phyloP scores from a whole-genome alignment of 2,113 vertebrate genomes.

The Misgurnus anguillicaudatus region DNA sequence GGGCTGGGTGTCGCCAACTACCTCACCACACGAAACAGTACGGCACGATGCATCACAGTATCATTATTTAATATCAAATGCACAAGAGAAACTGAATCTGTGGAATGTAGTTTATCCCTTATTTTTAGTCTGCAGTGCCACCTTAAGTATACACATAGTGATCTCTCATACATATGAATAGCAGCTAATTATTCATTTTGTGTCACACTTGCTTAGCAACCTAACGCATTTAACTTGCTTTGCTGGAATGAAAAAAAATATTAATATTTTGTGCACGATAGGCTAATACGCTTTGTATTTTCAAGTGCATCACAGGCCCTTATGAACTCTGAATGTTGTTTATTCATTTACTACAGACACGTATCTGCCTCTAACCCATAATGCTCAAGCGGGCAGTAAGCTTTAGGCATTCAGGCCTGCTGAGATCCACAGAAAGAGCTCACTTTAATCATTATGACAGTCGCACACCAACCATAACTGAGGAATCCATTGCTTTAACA shows the following conservation, averaged over 20 bases:
- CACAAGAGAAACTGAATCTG: not conserved
- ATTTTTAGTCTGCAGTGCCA: no score
- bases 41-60: not conserved
- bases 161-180: conserved; percentile 9
- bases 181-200: not conserved
- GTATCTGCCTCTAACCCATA: not conserved
- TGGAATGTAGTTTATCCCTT: not conserved
- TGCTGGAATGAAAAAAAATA: not conserved
- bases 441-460: conserved; percentile 21
- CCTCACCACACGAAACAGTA: not conserved
- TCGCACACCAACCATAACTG: not conserved
- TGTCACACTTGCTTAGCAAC: not conserved
- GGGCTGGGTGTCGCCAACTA: not conserved
- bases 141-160: not conserved
- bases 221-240: not conserved
- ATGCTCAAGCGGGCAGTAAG: not conserved
- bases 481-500: conserved; percentile 20
- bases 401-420: conserved; percentile 7
- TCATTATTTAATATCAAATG: not conserved
- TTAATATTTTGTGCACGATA: not conserved
- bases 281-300: not conserved
- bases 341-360: not conserved
- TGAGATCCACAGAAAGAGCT: conserved; percentile 12
- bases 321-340: not conserved
- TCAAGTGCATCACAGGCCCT: not conserved